These are phyloP conservation scores for Poecilus cupreus DNA, from an alignment of 2,888 invertebrate species.

Conservation along the genomic window DNA sequence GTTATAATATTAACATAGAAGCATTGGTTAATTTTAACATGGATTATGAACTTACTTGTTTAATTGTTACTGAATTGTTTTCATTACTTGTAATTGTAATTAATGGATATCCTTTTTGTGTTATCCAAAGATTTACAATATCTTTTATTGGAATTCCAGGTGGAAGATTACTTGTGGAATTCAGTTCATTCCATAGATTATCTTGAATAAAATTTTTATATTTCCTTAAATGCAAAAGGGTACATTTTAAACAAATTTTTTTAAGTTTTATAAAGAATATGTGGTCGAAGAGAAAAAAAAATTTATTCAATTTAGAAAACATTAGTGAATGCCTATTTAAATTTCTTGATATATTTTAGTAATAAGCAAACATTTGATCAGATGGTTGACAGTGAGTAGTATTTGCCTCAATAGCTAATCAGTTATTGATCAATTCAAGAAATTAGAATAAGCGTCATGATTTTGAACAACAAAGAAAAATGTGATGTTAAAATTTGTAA, in stretches of 20 bases:
- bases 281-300: no score
- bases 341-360: no score
- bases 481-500: no score
- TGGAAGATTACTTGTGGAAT: conserved; percentile 68
- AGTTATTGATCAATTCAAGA: no score
- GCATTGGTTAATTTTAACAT: conserved; percentile 63
- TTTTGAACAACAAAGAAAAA: no score
- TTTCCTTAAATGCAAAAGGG: conserved; percentile 71
- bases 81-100: conserved; percentile 76
- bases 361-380: no score
- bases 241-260: no score
- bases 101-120: conserved; percentile 82
- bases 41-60: conserved; percentile 73
- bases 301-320: background rate
- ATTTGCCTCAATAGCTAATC: no score
- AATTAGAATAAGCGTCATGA: no score
- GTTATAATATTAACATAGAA: background rate
- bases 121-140: conserved; percentile 84
- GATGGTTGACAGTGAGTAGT: no score
- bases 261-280: no score
- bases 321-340: no score
- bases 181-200: conserved; percentile 79
- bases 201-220: conserved; percentile 79
- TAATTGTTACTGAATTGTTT: conserved; percentile 71
- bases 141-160: conserved; percentile 74